Base-by-base conservation (phyloP, 1,140 invertebrate genomes). In the Drosophila nikananu region DNA sequence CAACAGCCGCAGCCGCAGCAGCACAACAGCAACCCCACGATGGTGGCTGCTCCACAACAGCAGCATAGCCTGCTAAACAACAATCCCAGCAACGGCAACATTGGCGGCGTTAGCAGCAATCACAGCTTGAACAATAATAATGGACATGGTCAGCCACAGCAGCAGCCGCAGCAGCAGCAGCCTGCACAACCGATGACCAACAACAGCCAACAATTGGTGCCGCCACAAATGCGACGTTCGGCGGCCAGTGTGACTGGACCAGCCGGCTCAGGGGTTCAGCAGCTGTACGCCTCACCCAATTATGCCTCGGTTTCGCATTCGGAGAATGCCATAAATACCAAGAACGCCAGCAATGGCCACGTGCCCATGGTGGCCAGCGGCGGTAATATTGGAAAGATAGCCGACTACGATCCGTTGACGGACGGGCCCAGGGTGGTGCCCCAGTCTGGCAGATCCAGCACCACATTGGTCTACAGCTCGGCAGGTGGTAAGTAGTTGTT, bases 381-480 rank as follows among this genome's bases (percentile, higher is more conserved):
- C 62, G 77, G 52, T 46, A 91, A 91, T 64, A 93, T 95, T 65
- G 96, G 96, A 23, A 96, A 96, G 93, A 97, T 97, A 72, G 95
- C 96, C 52, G 96, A 97, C 92, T 97, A 97, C 86, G 96, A 97
- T 93, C 96, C 96, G 9, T 86, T 96, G 66, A 96, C 94, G 77
- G 96, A 96, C 81, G 95, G 95, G 41, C 95, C 96, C n/a, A 94
- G 96, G 66, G 94, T 94, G 55, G 94, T 95, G 54, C 96, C 97
- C 1, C 97, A 97, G 91, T 96, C 96, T 3, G 95, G 96, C 68
- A 94, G 96, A 83, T 95, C 96, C 84, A 95, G 95, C 35, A 95
- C 95, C 27, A 98, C 97, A 42, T 94, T 98, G 72, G 97, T 98
- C 86, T 98, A 98, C 93, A 97, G 97, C 71, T 97, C 96, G 49